These are phyloP conservation scores for Actinostola sp. DNA, from an alignment of 92 coral and sea anemone genomes.

Conservation along the genomic window DNA sequence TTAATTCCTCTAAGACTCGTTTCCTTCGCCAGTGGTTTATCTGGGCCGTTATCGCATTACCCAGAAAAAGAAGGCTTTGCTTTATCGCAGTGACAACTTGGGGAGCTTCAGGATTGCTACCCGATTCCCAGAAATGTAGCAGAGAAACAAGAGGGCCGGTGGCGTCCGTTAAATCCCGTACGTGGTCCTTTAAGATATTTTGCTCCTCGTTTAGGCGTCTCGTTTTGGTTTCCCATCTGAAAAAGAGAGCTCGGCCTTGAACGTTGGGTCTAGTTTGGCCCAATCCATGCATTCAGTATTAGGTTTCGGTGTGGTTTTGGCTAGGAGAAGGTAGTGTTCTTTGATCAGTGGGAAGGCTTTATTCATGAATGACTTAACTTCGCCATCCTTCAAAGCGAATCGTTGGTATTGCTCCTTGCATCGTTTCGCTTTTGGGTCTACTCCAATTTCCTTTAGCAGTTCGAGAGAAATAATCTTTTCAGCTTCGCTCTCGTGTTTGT, in stretches of 20 bases:
- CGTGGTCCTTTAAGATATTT: neutral
- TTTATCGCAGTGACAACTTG: conserved; percentile 12
- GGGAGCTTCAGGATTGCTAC: conserved; percentile 7
- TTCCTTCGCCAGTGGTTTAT: neutral
- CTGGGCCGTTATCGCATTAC: conserved; percentile 14
- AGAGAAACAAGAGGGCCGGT: conserved; percentile 5
- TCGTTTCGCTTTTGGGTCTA: neutral
- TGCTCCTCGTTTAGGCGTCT: conserved; percentile 9
- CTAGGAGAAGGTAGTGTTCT: conserved; percentile 1
- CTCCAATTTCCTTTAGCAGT: neutral
- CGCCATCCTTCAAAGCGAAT: conserved; percentile 6
- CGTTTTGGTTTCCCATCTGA: conserved; percentile 9
- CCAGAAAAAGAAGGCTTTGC: conserved; percentile 15
- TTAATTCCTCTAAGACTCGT: conserved; percentile 3
- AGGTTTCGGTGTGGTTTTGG: conserved; percentile 1
- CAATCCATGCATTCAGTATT: conserved; percentile 8
- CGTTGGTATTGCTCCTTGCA: conserved; percentile 13
- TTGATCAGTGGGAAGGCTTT: conserved; percentile 2
- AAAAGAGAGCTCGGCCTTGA: conserved; percentile 5
- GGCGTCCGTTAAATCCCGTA: conserved; percentile 6
- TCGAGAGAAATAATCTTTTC: no score
- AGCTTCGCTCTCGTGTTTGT: no score
- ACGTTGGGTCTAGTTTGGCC: conserved; percentile 9
- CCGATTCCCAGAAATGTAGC: conserved; percentile 10
- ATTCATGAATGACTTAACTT: conserved; percentile 1